These are phyloP conservation scores for Onychorhynchus coronatus DNA, from an alignment of 2,113 vertebrate species.

Conservation along the genomic window DNA sequence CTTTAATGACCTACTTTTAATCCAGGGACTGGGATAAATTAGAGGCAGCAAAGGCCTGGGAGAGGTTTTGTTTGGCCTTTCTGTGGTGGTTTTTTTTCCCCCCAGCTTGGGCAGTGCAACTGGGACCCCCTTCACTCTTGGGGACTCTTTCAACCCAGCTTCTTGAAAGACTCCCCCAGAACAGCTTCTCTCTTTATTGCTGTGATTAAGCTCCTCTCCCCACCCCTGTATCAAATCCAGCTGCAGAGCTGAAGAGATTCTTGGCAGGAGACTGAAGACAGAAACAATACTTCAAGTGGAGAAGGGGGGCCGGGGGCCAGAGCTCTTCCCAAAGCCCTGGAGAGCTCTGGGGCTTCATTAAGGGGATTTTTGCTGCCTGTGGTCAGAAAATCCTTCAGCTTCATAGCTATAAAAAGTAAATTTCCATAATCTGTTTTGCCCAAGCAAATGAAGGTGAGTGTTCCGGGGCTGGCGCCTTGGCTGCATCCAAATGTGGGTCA, in stretches of 20 bases:
- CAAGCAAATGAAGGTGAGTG: background rate
- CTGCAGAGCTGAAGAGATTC: constrained; percentile 66
- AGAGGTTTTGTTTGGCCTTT: constrained; percentile 32
- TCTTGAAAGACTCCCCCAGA: constrained; percentile 50
- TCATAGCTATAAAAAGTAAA: constrained; percentile 27
- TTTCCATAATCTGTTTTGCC: constrained; percentile 38
- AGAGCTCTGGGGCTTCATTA: constrained; percentile 61
- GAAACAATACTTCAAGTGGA: constrained; percentile 64
- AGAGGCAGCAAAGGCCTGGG: background rate
- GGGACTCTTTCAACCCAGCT: constrained; percentile 17
- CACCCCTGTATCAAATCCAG: constrained; percentile 66
- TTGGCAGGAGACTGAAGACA: constrained; percentile 61
- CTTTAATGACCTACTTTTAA: constrained; percentile 31
- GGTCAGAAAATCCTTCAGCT: constrained; percentile 63
- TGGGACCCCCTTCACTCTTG: background rate
- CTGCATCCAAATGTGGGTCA: background rate
- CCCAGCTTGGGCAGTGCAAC: background rate
- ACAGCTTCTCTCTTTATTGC: constrained; percentile 56
- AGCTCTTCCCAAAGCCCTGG: constrained; percentile 58
- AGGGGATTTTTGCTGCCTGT: constrained; percentile 63
- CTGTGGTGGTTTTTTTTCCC: background rate
- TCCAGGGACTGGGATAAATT: background rate
- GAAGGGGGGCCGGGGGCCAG: constrained; percentile 13
- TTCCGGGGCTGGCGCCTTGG: background rate
- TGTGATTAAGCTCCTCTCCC: constrained; percentile 58